Percentiles rank a stretch among this genome's conserved stretches.
These are phyloP conservation scores for Arenaria interpres DNA, from an alignment of 2,113 vertebrate genomes.

Conservation along the genomic window DNA sequence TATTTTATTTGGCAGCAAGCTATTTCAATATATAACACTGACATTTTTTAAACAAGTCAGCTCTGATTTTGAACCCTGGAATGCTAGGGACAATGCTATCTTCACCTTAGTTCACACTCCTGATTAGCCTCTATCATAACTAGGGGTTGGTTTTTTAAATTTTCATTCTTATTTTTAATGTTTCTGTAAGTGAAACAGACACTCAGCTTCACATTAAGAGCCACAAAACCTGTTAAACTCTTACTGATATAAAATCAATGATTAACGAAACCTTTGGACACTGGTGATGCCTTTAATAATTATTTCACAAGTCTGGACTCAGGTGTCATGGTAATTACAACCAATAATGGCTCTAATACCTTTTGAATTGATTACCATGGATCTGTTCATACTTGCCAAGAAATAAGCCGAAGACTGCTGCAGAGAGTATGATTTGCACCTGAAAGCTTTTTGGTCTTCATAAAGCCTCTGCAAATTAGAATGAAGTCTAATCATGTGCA, in stretches of 20 bases:
- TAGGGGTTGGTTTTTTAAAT: background rate
- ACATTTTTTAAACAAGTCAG: slow-evolving; percentile 44
- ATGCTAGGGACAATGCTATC: background rate
- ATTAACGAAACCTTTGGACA: slow-evolving; percentile 10
- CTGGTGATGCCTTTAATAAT: slow-evolving; percentile 19
- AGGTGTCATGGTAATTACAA: slow-evolving; percentile 46
- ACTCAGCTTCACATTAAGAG: slow-evolving; percentile 27
- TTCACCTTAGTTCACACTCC: background rate
- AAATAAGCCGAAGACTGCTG: background rate
- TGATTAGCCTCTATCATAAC: background rate
- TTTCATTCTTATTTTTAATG: background rate
- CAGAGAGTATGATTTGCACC: background rate
- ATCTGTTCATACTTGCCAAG: slow-evolving; percentile 29
- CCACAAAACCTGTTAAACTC: background rate
- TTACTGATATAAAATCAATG: slow-evolving; percentile 49
- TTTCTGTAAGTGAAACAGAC: background rate
- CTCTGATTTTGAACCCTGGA: background rate
- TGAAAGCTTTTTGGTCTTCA: background rate
- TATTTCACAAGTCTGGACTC: slow-evolving; percentile 11
- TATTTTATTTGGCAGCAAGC: slow-evolving; percentile 43
- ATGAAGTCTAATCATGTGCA: background rate
- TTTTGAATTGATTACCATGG: slow-evolving; percentile 53
- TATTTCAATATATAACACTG: slow-evolving; percentile 29
- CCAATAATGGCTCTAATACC: slow-evolving; percentile 31
- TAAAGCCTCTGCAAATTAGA: background rate